phyloP scores from a whole-genome alignment of 2,113 vertebrate genomes.

The Hystrix cristata region DNA sequence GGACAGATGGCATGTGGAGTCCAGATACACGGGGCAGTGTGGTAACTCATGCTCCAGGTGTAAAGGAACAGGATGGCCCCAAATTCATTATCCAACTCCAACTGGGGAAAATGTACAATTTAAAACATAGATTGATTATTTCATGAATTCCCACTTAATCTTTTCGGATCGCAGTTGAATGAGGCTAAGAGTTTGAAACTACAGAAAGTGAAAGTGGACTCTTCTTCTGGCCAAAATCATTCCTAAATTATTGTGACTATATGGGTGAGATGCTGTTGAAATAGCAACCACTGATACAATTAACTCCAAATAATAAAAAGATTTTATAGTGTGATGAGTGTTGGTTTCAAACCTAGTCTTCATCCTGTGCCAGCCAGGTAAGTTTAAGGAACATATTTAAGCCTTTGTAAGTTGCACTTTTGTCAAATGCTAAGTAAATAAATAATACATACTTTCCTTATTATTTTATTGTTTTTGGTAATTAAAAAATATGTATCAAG shows the following conservation, averaged over 20 bases:
- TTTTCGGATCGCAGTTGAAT: background rate
- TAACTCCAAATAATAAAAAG: background rate
- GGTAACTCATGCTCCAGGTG: too few species aligned
- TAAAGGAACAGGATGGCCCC: too few species aligned
- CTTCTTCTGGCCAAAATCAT: background rate
- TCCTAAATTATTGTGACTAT: background rate
- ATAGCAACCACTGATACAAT: background rate
- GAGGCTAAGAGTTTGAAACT: background rate
- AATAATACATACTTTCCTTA: background rate
- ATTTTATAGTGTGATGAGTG: background rate
- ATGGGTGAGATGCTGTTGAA: background rate
- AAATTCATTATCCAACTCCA: too few species aligned
- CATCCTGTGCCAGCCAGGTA: background rate
- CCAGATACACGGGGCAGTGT: background rate
- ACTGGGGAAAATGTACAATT: background rate
- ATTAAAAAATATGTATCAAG: background rate
- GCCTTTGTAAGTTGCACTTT: background rate
- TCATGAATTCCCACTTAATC: background rate
- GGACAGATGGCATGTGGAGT: background rate
- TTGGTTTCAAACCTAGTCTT: background rate
- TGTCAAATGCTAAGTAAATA: background rate
- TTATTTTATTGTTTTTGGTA: background rate
- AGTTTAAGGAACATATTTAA: constrained; percentile 30
- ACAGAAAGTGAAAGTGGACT: background rate
- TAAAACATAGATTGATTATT: background rate